Conservation (phyloP, 2,888 invertebrate genomes). For the Labia minor region DNA sequence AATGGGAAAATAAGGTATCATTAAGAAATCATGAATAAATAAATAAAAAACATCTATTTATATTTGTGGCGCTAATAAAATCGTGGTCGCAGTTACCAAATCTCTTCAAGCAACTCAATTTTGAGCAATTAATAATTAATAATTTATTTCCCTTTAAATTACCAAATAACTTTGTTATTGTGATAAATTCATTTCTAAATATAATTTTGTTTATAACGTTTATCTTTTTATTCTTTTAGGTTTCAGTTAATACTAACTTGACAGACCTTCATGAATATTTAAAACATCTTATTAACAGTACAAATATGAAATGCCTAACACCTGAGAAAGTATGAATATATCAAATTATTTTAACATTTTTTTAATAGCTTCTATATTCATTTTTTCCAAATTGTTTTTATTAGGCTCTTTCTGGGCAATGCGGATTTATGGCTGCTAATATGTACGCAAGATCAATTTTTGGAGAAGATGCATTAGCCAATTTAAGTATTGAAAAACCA, state of each 20-base stretch:
- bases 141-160: too few relatives aligned
- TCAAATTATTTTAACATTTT: too few relatives aligned
- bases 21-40: background rate
- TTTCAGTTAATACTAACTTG: slow-evolving; percentile 86
- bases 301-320: slow-evolving; percentile 98
- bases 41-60: background rate
- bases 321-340: slow-evolving; percentile 70
- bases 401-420: slow-evolving; percentile 85
- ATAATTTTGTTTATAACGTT: too few relatives aligned
- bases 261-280: slow-evolving; percentile 88
- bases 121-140: background rate
- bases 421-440: slow-evolving; percentile 99
- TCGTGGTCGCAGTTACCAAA: too few relatives aligned
- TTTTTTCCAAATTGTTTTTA: slow-evolving; percentile 20
- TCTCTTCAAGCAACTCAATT: background rate
- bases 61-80: background rate
- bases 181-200: too few relatives aligned
- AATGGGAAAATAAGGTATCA: slow-evolving; percentile 96
- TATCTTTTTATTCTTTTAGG: slow-evolving; percentile 32
- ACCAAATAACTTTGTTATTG: too few relatives aligned
- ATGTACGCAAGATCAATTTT: slow-evolving; percentile 97
- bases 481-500: slow-evolving; percentile 94
- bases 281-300: slow-evolving; percentile 80
- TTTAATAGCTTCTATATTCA: too few relatives aligned
- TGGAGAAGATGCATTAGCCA: slow-evolving; percentile 97